Conservation (phyloP, 2,797 vertebrate genomes). For the Mareca strepera region DNA sequence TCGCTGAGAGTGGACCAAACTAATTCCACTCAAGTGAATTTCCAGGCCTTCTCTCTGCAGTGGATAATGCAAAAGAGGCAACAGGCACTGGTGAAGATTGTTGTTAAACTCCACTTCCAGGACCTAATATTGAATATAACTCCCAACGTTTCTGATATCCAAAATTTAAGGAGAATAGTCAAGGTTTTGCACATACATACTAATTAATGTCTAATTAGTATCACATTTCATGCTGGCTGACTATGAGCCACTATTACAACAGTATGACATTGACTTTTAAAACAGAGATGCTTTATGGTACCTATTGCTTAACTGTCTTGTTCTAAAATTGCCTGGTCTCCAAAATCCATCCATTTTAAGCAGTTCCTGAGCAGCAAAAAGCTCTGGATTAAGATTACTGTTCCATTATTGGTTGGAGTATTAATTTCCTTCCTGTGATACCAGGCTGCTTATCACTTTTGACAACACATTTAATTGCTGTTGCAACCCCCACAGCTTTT, state of each 20-base stretch:
- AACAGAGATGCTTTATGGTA: conserved; percentile 24
- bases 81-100: neutral
- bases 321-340: conserved; percentile 30
- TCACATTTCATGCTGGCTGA: neutral
- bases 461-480: conserved; percentile 60
- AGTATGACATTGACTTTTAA: neutral
- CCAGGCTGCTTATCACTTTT: conserved; percentile 50
- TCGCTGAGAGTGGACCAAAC: neutral
- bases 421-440: conserved; percentile 52
- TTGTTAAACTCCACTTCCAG: neutral
- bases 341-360: conserved; percentile 47
- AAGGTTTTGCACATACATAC: neutral
- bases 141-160: neutral
- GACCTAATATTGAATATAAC: neutral
- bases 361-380: neutral
- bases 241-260: neutral
- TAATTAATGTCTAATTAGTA: conserved; percentile 18
- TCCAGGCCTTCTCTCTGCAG: conserved; percentile 15
- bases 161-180: neutral
- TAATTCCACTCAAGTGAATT: neutral
- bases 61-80: neutral
- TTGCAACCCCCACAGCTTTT: conserved; percentile 26
- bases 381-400: conserved; percentile 50
- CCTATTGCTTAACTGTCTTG: neutral
- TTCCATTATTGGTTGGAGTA: conserved; percentile 26